These are phyloP conservation scores for Erannis defoliaria DNA, from an alignment of 2,888 invertebrate genomes.

Conservation along the genomic window DNA sequence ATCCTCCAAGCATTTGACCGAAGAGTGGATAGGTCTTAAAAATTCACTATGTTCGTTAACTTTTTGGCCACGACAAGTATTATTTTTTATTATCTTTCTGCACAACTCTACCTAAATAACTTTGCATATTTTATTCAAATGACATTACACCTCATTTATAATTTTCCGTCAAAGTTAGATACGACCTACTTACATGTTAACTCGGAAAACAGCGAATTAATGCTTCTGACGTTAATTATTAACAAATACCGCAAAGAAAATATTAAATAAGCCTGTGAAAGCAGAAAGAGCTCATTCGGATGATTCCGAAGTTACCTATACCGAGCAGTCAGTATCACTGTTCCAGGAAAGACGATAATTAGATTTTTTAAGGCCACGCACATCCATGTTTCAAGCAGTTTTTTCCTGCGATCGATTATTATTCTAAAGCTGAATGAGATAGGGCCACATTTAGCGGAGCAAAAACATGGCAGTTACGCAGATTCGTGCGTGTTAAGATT, in stretches of 20 bases:
- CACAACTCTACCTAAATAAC: constrained; percentile 14
- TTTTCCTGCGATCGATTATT: too few relatives aligned
- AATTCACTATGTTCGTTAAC: too few relatives aligned
- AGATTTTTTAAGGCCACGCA: too few relatives aligned
- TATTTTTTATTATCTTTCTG: constrained; percentile 6
- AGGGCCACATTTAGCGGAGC: too few relatives aligned
- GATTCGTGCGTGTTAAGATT: too few relatives aligned
- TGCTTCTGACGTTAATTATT: constrained; percentile 39
- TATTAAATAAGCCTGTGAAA: constrained; percentile 39
- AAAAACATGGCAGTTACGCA: too few relatives aligned
- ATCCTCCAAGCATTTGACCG: too few relatives aligned
- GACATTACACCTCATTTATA: constrained; percentile 1
- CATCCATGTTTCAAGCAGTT: too few relatives aligned
- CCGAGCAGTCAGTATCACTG: constrained; percentile 5
- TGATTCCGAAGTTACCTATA: constrained; percentile 7
- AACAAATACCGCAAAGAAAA: constrained; percentile 44
- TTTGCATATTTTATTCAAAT: not conserved
- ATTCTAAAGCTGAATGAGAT: too few relatives aligned
- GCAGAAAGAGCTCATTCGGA: constrained; percentile 32
- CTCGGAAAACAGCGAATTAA: constrained; percentile 29
- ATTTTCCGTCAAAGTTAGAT: not conserved
- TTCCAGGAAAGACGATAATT: not conserved
- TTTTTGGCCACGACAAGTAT: too few relatives aligned
- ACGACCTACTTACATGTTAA: constrained; percentile 4
- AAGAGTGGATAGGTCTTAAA: too few relatives aligned